phyloP scores from a whole-genome alignment of 1,140 invertebrate species.

The Drosophila kohkoa region DNA sequence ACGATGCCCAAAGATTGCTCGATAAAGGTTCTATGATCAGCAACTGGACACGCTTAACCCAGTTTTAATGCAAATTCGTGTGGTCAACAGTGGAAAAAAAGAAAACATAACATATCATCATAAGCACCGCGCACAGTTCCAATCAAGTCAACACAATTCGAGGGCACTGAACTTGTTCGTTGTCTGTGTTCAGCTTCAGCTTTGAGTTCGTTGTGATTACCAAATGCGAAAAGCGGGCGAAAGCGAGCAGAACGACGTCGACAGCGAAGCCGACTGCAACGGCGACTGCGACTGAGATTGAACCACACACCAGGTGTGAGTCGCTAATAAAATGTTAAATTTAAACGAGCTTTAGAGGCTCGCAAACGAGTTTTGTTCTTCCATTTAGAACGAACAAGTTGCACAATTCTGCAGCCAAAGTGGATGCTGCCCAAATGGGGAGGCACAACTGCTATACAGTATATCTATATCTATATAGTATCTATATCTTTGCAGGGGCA shows the following conservation, averaged over 20 bases:
- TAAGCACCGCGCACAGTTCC: slow-evolving; percentile 7
- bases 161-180: slow-evolving; percentile 78
- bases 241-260: slow-evolving; percentile 57
- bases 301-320: slow-evolving; percentile 59
- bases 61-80: slow-evolving; percentile 58
- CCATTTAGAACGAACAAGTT: slow-evolving; percentile 69
- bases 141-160: slow-evolving; percentile 70
- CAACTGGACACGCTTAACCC: slow-evolving; percentile 70
- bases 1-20: no score
- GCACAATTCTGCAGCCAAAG: slow-evolving; percentile 63
- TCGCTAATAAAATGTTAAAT: slow-evolving; percentile 64
- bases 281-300: slow-evolving; percentile 10
- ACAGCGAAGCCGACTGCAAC: not conserved
- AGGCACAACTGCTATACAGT: not conserved
- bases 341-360: slow-evolving; percentile 63
- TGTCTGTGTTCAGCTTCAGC: slow-evolving; percentile 7
- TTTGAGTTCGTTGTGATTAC: slow-evolving; percentile 63
- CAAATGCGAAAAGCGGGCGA: slow-evolving; percentile 71
- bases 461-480: not conserved
- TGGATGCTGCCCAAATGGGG: slow-evolving; percentile 13
- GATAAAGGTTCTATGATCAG: slow-evolving; percentile 19
- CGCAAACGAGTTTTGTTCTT: slow-evolving; percentile 66
- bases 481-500: slow-evolving; percentile 28
- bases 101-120: slow-evolving; percentile 22
- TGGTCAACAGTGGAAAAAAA: slow-evolving; percentile 20